phyloP scores from a whole-genome alignment of 2,888 invertebrate species.

The Trissolcus japonicus region DNA sequence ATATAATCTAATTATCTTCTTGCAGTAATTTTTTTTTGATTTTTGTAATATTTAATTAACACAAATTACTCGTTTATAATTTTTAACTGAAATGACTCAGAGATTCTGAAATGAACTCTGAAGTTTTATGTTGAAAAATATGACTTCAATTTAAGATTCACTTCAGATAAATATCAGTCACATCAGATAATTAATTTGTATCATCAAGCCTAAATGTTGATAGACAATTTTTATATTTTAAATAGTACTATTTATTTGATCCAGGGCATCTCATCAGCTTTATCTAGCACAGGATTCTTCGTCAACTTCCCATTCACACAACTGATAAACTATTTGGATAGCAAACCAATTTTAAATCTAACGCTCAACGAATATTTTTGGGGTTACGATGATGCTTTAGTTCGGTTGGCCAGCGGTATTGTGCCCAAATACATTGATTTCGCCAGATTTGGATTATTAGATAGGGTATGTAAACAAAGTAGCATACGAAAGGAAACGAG shows the following conservation, averaged over 20 bases:
- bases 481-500: too few relatives aligned
- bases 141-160: too few relatives aligned
- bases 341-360: constrained; percentile 81
- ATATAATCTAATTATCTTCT: too few relatives aligned
- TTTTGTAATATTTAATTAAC: too few relatives aligned
- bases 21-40: too few relatives aligned
- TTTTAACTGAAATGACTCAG: too few relatives aligned
- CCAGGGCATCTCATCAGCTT: constrained; percentile 80
- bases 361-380: constrained; percentile 85
- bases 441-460: constrained; percentile 87
- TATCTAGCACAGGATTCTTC: constrained; percentile 78
- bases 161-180: too few relatives aligned
- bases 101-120: too few relatives aligned
- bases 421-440: constrained; percentile 90
- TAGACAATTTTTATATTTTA: background rate
- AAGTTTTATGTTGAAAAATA: too few relatives aligned
- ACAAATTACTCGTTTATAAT: too few relatives aligned
- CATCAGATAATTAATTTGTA: too few relatives aligned
- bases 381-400: constrained; percentile 88
- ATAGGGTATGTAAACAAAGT: constrained; percentile 81
- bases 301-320: constrained; percentile 81
- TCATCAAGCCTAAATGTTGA: too few relatives aligned
- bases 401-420: constrained; percentile 82
- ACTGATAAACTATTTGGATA: constrained; percentile 78
- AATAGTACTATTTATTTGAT: background rate